phyloP scores from a whole-genome alignment of 2,113 vertebrate genomes.

The Dascyllus trimaculatus region DNA sequence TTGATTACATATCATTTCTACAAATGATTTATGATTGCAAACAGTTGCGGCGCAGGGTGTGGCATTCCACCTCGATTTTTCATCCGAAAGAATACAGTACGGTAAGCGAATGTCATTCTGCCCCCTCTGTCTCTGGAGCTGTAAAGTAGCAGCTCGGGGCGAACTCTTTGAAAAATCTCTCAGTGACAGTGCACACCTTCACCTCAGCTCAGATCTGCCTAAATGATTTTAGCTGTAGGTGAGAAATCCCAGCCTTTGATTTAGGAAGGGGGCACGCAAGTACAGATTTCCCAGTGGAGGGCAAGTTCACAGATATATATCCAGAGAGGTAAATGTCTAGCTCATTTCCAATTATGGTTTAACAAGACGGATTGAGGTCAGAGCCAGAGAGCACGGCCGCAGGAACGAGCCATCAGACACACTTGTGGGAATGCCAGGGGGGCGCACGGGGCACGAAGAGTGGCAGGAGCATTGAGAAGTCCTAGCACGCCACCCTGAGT shows the following conservation, averaged over 20 bases:
- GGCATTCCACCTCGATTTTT: slow-evolving; percentile 53
- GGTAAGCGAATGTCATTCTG: slow-evolving; percentile 46
- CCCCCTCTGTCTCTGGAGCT: slow-evolving; percentile 51
- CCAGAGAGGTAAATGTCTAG: slow-evolving; percentile 71
- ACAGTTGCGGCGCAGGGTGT: slow-evolving; percentile 43
- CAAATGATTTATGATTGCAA: slow-evolving; percentile 55
- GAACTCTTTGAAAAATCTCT: slow-evolving; percentile 73
- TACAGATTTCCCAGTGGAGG: slow-evolving; percentile 75
- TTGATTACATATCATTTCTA: slow-evolving; percentile 59
- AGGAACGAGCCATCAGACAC: slow-evolving; percentile 53
- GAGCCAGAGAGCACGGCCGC: slow-evolving; percentile 58
- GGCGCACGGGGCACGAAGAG: slow-evolving; percentile 41
- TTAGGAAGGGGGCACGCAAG: slow-evolving; percentile 66
- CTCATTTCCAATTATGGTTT: slow-evolving; percentile 82
- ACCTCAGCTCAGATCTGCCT: slow-evolving; percentile 67
- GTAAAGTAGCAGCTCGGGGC: slow-evolving; percentile 63
- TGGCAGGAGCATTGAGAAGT: slow-evolving; percentile 65
- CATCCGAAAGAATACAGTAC: slow-evolving; percentile 42
- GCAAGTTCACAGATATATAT: slow-evolving; percentile 74
- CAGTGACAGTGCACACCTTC: slow-evolving; percentile 56
- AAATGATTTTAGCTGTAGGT: slow-evolving; percentile 75
- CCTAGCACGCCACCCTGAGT: slow-evolving; percentile 79
- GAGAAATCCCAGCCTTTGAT: slow-evolving; percentile 79
- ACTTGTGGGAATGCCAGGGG: slow-evolving; percentile 54
- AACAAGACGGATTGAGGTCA: slow-evolving; percentile 82